Evolutionary conservation across 2,113 vertebrate genomes (phyloP), one percentile per base, ranked within the genome.

Genomic region (Guaruba guarouba): DNA sequence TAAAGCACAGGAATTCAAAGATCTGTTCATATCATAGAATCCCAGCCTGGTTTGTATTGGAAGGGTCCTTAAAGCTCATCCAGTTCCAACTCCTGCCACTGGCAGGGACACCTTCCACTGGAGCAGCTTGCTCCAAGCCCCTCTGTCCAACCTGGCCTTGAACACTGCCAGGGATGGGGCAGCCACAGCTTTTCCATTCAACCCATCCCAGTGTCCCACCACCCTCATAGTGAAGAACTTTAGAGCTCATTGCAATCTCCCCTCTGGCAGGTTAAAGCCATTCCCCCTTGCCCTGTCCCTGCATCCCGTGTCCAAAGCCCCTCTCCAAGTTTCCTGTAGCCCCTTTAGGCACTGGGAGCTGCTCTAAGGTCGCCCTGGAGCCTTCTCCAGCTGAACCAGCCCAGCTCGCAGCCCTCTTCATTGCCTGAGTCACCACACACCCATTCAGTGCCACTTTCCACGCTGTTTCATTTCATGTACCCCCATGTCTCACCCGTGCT

Each of bases 391-490:
- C 57, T 16, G 57, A 15, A 7, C 33, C 57, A 59, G 57, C 57
- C 57, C 33, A 59, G 57, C 33, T 59, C 17, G 17, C 28, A 54
- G 52, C 28, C 52, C 6, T 52, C 57, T 17, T 9, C 35, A 1
- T 9, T 23, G 25, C 55, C 75, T 1, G 7, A 44, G 52, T 9
- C 70, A 71, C 59, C 43, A 18, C 59, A 28, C 11, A 11, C 2
- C 14, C 1, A 1, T 19, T 54, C 2, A 12, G 27, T 22, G 76
- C 10, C 48, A 8, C 35, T 43, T 75, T 23, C 93, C 49, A 33
- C 0, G 1, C 75, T 28, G 24, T 5, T 86, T 17, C n/a, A 15
- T 14, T 48, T 78, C 37, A 1, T 0, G 2, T 7, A 20, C 8
- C 28, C 41, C 20, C 9, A 17, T 1, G 9, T 11, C 61, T 35